phyloP scores from a whole-genome alignment of 2,797 vertebrate species.

The Lycodopsis pacificus region DNA sequence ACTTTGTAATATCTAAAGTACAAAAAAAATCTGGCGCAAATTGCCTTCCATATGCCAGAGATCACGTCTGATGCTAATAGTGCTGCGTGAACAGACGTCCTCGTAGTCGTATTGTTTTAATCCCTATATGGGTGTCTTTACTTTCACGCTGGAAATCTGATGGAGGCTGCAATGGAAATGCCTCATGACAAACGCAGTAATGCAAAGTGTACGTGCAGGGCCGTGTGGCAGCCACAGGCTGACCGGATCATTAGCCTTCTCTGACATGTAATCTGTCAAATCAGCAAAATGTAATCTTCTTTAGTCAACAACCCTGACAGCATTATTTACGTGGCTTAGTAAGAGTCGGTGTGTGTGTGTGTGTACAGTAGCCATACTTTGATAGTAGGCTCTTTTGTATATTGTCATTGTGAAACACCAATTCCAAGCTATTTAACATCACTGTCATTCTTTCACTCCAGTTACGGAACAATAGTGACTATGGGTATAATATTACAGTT shows the following conservation, averaged over 20 bases:
- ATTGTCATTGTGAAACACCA: not conserved
- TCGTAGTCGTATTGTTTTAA: not conserved
- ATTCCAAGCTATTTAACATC: not conserved
- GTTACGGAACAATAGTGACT: not conserved
- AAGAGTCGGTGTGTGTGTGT: slow-evolving; percentile 14
- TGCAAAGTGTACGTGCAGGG: not conserved
- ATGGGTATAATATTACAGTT: not conserved
- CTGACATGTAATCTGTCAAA: slow-evolving; percentile 77
- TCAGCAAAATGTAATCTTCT: slow-evolving; percentile 85
- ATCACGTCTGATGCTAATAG: not conserved
- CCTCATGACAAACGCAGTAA: not conserved
- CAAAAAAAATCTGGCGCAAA: slow-evolving; percentile 5
- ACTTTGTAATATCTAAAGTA: slow-evolving; percentile 9
- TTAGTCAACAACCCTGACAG: slow-evolving; percentile 67
- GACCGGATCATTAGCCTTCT: slow-evolving; percentile 34
- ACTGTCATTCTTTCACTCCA: not conserved
- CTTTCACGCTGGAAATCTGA: not conserved
- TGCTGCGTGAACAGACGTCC: not conserved
- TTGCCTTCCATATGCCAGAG: slow-evolving; percentile 5
- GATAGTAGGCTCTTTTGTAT: slow-evolving; percentile 27
- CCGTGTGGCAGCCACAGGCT: slow-evolving; percentile 38
- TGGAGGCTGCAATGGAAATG: not conserved
- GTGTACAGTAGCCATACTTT: slow-evolving; percentile 7
- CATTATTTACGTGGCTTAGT: slow-evolving; percentile 41
- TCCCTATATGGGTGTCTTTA: not conserved